Percentiles rank a stretch among this genome's conserved stretches.
phyloP scores from a whole-genome alignment of 30 jellyfish, hydroid and myxozoan species.

The Hydractinia symbiolongicarpus region DNA sequence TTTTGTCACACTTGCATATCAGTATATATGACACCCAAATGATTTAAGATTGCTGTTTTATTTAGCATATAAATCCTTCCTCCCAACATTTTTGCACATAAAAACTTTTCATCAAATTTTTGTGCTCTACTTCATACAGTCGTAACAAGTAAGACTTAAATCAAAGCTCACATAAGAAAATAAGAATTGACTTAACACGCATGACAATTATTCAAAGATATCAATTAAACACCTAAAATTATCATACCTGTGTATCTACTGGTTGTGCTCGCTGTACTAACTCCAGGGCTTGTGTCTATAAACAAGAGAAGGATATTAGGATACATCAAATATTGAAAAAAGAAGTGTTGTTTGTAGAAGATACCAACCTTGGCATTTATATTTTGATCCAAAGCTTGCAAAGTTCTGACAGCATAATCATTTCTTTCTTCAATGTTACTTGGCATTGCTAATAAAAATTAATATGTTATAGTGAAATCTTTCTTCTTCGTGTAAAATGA shows the following conservation, averaged over 20 bases:
- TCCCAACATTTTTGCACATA: too few species aligned
- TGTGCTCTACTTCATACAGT: too few species aligned
- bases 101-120: too few species aligned
- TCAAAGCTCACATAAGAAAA: too few species aligned
- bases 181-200: too few species aligned
- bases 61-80: too few species aligned
- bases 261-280: slow-evolving; percentile 77
- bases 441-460: slow-evolving; percentile 53
- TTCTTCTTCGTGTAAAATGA: background rate
- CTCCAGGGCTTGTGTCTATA: slow-evolving; percentile 86
- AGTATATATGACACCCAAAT: too few species aligned
- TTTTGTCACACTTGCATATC: too few species aligned
- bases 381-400: slow-evolving; percentile 64
- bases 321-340: background rate
- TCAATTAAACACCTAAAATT: background rate
- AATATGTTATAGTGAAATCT: background rate
- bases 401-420: slow-evolving; percentile 72
- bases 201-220: background rate
- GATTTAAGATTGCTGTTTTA: too few species aligned
- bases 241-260: slow-evolving; percentile 59
- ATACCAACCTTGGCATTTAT: slow-evolving; percentile 65
- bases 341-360: background rate
- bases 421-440: slow-evolving; percentile 89
- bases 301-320: background rate
- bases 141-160: too few species aligned